Evolutionary conservation across 1,140 invertebrate species (phyloP).

Genomic region (Portunus trituberculatus): DNA sequence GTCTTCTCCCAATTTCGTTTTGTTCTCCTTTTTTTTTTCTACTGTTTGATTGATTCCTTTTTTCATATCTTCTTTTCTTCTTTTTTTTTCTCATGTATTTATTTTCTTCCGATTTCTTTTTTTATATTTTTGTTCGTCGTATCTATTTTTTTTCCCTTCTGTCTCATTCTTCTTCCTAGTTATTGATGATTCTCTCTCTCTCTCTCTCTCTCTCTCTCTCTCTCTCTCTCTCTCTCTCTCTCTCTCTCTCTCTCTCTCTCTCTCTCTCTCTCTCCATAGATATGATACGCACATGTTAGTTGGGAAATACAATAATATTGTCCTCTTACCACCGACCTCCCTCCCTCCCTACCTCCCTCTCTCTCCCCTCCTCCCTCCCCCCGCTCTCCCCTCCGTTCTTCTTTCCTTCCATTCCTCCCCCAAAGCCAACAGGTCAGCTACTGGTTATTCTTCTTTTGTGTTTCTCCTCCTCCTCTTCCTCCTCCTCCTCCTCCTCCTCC

Average conservation of each 20-base stretch:
- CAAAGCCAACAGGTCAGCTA: neutral
- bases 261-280: neutral
- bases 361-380: neutral
- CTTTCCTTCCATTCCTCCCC: neutral
- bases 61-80: neutral
- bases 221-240: neutral
- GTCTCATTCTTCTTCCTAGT: no score
- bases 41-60: neutral
- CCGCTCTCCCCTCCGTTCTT: no score
- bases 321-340: neutral
- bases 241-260: neutral
- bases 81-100: neutral
- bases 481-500: neutral
- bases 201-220: neutral
- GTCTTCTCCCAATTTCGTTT: neutral
- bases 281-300: neutral
- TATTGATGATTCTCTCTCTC: neutral
- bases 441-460: no score
- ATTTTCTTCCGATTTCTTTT: neutral
- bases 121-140: neutral
- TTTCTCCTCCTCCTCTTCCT: neutral
- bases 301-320: neutral
- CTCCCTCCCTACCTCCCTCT: neutral
- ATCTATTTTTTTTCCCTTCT: neutral
- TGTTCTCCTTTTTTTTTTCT: neutral